phyloP scores from a whole-genome alignment of 2,797 vertebrate species.

The Gymnodraco acuticeps region DNA sequence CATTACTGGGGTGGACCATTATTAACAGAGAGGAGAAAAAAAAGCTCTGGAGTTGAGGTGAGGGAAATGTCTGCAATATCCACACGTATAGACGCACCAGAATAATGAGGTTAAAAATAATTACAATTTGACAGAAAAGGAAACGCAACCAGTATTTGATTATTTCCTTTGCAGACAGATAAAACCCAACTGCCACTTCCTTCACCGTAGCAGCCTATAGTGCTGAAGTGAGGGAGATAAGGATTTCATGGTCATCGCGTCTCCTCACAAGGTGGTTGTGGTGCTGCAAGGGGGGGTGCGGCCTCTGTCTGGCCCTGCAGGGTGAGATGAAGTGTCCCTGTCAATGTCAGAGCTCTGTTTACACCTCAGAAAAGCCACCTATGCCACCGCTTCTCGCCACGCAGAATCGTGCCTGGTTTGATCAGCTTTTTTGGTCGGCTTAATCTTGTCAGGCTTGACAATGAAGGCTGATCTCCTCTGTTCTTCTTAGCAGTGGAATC shows the following conservation, averaged over 20 bases:
- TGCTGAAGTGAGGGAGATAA: conserved; percentile 64
- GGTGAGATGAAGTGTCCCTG: conserved; percentile 63
- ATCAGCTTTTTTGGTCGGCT: conserved; percentile 81
- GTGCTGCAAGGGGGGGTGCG: conserved; percentile 21
- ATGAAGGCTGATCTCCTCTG: conserved; percentile 82
- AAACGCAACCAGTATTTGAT: conserved; percentile 56
- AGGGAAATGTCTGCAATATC: conserved; percentile 46
- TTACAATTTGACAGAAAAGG: conserved; percentile 59
- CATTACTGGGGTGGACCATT: conserved; percentile 76
- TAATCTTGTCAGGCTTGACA: conserved; percentile 86
- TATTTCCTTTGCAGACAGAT: conserved; percentile 53
- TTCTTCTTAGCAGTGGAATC: conserved; percentile 78
- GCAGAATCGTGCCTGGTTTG: conserved; percentile 71
- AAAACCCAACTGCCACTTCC: conserved; percentile 45
- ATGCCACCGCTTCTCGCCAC: conserved; percentile 61
- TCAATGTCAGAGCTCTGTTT: conserved; percentile 79
- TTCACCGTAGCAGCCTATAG: conserved; percentile 37
- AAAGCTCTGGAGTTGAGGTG: conserved; percentile 53
- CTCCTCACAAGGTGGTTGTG: conserved; percentile 59
- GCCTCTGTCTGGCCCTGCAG: conserved; percentile 52
- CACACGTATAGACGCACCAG: conserved; percentile 36
- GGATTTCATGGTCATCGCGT: conserved; percentile 69
- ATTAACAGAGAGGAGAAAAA: conserved; percentile 71
- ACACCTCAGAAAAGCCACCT: conserved; percentile 68
- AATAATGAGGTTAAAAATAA: conserved; percentile 74